Percentiles rank a stretch among this genome's conserved stretches.
These are phyloP conservation scores for Carpatolechia fugitivella DNA, from an alignment of 2,888 invertebrate genomes.

Conservation along the genomic window DNA sequence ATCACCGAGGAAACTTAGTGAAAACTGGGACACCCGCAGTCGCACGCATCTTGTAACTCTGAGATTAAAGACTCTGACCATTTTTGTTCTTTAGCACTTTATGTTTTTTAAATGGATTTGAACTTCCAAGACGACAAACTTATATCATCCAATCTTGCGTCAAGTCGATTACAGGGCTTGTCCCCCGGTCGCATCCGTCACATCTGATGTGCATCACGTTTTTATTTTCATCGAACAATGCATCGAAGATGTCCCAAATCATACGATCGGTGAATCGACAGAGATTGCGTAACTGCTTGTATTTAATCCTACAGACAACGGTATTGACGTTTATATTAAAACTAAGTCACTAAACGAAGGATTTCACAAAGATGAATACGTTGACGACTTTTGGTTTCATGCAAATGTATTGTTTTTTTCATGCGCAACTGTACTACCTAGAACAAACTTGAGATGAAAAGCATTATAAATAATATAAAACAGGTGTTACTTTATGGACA, in stretches of 20 bases:
- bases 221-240: constrained; percentile 41
- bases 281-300: constrained; percentile 29
- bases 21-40: not conserved
- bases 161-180: constrained; percentile 7
- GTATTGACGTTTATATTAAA: not conserved
- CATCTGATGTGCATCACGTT: constrained; percentile 17
- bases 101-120: not conserved
- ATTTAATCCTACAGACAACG: constrained; percentile 5
- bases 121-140: not conserved
- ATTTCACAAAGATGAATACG: too few relatives aligned
- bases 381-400: too few relatives aligned
- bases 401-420: too few relatives aligned
- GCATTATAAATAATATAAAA: too few relatives aligned
- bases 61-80: not conserved
- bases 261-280: constrained; percentile 33
- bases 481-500: not conserved
- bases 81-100: not conserved
- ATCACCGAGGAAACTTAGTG: not conserved
- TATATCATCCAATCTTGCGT: too few relatives aligned
- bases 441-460: too few relatives aligned
- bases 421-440: too few relatives aligned
- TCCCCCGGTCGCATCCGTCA: too few relatives aligned
- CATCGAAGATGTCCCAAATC: constrained; percentile 31
- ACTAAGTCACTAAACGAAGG: too few relatives aligned
- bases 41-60: not conserved